These are phyloP conservation scores for Aphaenogaster floridana DNA, from an alignment of 1,140 invertebrate species.

Conservation along the genomic window DNA sequence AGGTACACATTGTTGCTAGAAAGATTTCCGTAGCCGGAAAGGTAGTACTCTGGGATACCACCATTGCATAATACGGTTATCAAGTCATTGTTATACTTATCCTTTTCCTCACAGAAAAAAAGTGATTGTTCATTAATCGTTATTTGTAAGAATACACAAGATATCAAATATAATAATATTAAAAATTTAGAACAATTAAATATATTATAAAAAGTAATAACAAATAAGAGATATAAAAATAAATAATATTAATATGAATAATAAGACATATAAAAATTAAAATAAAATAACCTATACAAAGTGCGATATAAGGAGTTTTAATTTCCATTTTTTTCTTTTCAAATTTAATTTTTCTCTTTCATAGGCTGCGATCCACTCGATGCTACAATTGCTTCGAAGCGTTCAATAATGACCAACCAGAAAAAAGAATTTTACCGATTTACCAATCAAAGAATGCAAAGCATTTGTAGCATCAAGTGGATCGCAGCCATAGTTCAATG, in stretches of 20 bases:
- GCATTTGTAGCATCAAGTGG: too few relatives aligned
- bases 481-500: too few relatives aligned
- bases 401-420: too few relatives aligned
- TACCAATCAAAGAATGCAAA: too few relatives aligned
- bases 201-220: background rate
- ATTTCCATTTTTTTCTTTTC: too few relatives aligned
- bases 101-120: background rate
- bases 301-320: too few relatives aligned
- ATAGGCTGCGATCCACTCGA: too few relatives aligned
- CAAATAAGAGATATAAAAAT: background rate
- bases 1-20: background rate
- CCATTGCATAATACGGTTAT: background rate
- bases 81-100: background rate
- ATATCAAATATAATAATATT: background rate
- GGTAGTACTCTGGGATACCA: background rate
- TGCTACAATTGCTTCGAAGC: too few relatives aligned
- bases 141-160: background rate
- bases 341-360: too few relatives aligned
- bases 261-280: background rate
- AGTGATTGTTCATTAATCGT: background rate
- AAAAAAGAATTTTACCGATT: too few relatives aligned
- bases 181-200: background rate
- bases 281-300: background rate
- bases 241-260: background rate
- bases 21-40: background rate